These are phyloP conservation scores for Rhingia campestris DNA, from an alignment of 2,888 invertebrate species.

Conservation along the genomic window DNA sequence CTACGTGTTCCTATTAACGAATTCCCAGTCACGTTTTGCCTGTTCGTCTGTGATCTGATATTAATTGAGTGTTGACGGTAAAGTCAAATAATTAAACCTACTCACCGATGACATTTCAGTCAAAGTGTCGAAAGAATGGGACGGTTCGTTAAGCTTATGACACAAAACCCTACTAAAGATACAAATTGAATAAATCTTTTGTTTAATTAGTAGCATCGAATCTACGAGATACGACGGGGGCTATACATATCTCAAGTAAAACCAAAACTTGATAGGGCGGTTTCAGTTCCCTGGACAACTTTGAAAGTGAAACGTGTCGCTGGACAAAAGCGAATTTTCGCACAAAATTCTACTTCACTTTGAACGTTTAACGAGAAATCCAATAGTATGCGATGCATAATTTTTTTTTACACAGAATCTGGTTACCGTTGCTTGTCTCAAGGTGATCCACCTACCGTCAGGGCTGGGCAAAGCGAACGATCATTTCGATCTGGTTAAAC, in stretches of 20 bases:
- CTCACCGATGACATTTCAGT: constrained; percentile 2
- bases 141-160: background rate
- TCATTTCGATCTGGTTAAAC: constrained; percentile 59
- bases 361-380: constrained; percentile 6
- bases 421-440: constrained; percentile 67
- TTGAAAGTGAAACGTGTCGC: constrained; percentile 48
- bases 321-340: constrained; percentile 6
- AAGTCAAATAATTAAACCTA: background rate
- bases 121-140: constrained; percentile 1
- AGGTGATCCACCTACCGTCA: constrained; percentile 64
- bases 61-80: constrained; percentile 17
- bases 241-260: background rate
- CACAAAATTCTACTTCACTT: constrained; percentile 7
- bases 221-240: background rate
- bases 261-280: constrained; percentile 40
- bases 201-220: constrained; percentile 10
- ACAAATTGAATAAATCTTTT: constrained; percentile 9
- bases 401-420: constrained; percentile 29
- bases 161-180: background rate
- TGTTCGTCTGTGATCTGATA: constrained; percentile 28
- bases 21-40: constrained; percentile 55
- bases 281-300: constrained; percentile 27
- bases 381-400: background rate
- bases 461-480: constrained; percentile 50
- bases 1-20: constrained; percentile 10